phyloP scores from a whole-genome alignment of 2,888 invertebrate genomes.

The Halictus quadricinctus region DNA sequence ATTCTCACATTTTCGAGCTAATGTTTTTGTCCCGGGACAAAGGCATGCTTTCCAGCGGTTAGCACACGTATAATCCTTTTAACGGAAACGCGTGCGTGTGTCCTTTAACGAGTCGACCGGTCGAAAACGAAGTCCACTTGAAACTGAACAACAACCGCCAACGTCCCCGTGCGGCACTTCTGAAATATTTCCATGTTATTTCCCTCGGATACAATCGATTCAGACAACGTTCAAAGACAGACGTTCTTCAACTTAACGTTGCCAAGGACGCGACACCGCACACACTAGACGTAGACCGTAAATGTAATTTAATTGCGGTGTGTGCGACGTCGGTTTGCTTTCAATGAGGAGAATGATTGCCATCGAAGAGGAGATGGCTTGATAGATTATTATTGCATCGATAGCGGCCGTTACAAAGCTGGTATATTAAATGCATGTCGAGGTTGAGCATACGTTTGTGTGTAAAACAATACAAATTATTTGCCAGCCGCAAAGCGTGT shows the following conservation, averaged over 20 bases:
- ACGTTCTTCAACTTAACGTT: constrained; percentile 37
- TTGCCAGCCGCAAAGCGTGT: background rate
- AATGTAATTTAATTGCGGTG: constrained; percentile 59
- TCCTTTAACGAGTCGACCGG: background rate
- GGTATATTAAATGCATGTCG: constrained; percentile 40
- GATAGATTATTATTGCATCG: constrained; percentile 40
- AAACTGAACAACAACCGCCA: background rate
- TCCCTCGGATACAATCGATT: background rate
- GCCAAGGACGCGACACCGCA: constrained; percentile 32
- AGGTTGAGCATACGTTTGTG: constrained; percentile 45
- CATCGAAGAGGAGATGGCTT: constrained; percentile 32
- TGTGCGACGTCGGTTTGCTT: constrained; percentile 45
- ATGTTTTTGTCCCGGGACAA: constrained; percentile 12
- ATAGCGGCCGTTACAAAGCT: constrained; percentile 30
- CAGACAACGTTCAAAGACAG: background rate
- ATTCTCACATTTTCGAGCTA: constrained; percentile 12
- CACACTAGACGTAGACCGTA: constrained; percentile 35
- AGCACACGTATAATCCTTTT: constrained; percentile 15
- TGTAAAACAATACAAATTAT: constrained; percentile 2
- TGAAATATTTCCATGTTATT: constrained; percentile 30
- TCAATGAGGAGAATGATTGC: constrained; percentile 58
- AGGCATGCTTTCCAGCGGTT: background rate
- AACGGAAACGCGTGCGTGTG: background rate
- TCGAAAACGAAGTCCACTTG: background rate
- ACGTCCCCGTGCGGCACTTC: background rate